Conservation (phyloP, 1,140 invertebrate genomes). For the Zaprionus capensis region DNA sequence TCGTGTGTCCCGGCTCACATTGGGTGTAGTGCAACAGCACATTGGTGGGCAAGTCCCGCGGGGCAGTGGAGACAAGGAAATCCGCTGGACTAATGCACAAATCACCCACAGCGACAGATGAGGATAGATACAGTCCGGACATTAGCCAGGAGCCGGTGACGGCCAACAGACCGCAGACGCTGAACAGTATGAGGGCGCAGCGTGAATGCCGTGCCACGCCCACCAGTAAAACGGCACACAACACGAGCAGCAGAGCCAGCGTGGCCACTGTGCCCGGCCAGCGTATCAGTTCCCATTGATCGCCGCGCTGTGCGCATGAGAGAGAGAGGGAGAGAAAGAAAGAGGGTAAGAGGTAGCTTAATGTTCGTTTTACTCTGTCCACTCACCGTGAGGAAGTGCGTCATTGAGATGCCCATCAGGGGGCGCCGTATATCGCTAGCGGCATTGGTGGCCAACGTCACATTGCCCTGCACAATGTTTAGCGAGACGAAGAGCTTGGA, state of each 20-base stretch:
- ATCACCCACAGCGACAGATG: constrained; percentile 91
- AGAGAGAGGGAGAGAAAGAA: too few species aligned
- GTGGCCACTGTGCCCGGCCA: constrained; percentile 93
- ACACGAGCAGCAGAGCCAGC: constrained; percentile 90
- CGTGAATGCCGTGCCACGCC: constrained; percentile 93
- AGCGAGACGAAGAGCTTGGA: constrained; percentile 88
- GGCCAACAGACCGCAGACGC: constrained; percentile 93
- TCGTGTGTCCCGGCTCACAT: constrained; percentile 90
- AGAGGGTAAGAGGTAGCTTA: neutral
- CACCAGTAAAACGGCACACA: constrained; percentile 92
- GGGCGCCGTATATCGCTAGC: constrained; percentile 90
- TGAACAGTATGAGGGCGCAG: constrained; percentile 85
- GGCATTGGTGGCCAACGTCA: constrained; percentile 88
- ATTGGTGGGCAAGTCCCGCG: constrained; percentile 88
- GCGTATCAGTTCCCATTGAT: constrained; percentile 87
- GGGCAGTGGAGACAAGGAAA: constrained; percentile 91
- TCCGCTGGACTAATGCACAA: constrained; percentile 91
- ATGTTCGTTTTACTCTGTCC: neutral
- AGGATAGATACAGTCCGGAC: constrained; percentile 92
- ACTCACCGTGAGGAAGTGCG: constrained; percentile 86
- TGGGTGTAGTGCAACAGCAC: constrained; percentile 92
- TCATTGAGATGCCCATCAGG: constrained; percentile 88
- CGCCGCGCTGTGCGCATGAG: constrained; percentile 72
- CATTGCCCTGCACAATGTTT: constrained; percentile 89
- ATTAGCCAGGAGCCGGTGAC: constrained; percentile 96